These are phyloP conservation scores for Chinchilla lanigera DNA, from an alignment of 2,113 vertebrate genomes.

Conservation along the genomic window DNA sequence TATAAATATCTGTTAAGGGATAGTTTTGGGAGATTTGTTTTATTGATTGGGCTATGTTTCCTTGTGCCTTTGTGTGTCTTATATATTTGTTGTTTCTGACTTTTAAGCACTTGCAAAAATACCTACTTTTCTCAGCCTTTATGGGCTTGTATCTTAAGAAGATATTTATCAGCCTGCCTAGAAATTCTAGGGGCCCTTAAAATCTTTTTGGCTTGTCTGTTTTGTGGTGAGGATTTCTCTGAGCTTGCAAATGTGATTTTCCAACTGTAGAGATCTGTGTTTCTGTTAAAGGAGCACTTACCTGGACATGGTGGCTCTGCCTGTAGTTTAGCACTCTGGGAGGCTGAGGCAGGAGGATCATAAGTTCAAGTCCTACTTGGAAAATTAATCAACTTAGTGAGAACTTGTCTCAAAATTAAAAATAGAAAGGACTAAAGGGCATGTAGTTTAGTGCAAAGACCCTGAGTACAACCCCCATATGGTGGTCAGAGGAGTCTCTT, in stretches of 20 bases:
- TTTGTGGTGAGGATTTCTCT: background rate
- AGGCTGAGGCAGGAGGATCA: background rate
- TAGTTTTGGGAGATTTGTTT: background rate
- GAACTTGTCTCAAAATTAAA: background rate
- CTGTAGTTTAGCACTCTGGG: background rate
- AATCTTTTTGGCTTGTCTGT: background rate
- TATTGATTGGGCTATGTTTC: background rate
- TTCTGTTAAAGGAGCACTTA: background rate
- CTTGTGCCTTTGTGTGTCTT: constrained; percentile 1
- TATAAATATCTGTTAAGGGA: background rate
- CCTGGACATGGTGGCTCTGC: background rate
- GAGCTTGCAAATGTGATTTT: background rate
- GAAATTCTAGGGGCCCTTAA: background rate
- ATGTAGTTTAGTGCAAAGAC: background rate
- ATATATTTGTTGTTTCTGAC: background rate
- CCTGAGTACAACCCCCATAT: no score
- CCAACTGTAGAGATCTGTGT: background rate
- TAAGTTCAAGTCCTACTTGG: background rate
- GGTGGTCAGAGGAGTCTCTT: background rate
- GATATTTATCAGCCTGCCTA: background rate
- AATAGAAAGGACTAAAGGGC: background rate
- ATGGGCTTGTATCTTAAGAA: background rate
- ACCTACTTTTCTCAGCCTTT: background rate
- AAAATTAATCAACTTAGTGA: background rate
- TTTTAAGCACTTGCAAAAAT: background rate